Percentiles rank a stretch among this genome's conserved stretches.
Conservation (phyloP, 92 coral and sea anemone species). For the Pocillopora grandis region DNA sequence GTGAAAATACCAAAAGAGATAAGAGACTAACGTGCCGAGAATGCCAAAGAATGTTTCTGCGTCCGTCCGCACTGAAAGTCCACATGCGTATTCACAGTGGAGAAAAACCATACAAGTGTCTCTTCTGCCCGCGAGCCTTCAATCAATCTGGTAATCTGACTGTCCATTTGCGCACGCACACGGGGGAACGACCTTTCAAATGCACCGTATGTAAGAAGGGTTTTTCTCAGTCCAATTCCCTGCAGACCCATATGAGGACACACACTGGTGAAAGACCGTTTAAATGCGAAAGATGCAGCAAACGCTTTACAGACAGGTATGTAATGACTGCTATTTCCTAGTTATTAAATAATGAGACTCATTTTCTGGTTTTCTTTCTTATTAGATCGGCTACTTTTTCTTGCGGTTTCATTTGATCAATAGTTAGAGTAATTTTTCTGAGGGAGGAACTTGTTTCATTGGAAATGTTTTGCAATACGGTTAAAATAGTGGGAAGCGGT, state of each 20-base stretch:
- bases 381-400: too few relatives aligned
- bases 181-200: slow-evolving; percentile 18
- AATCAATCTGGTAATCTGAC: slow-evolving; percentile 32
- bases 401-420: too few relatives aligned
- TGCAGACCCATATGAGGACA: slow-evolving; percentile 36
- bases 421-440: too few relatives aligned
- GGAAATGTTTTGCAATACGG: too few relatives aligned
- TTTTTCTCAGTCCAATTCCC: slow-evolving; percentile 37
- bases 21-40: slow-evolving; percentile 18
- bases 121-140: slow-evolving; percentile 25
- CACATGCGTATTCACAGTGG: slow-evolving; percentile 46
- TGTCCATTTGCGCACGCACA: slow-evolving; percentile 35
- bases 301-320: slow-evolving; percentile 26
- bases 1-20: not conserved
- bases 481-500: too few relatives aligned
- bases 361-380: too few relatives aligned
- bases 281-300: slow-evolving; percentile 22
- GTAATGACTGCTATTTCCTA: not conserved
- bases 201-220: slow-evolving; percentile 35
- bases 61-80: slow-evolving; percentile 24
- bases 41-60: slow-evolving; percentile 30
- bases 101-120: slow-evolving; percentile 36
- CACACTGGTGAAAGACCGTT: slow-evolving; percentile 44
- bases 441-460: too few relatives aligned
- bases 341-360: not conserved